These are phyloP conservation scores for Harmothoe impar DNA, from an alignment of 2,888 invertebrate genomes.

Conservation along the genomic window DNA sequence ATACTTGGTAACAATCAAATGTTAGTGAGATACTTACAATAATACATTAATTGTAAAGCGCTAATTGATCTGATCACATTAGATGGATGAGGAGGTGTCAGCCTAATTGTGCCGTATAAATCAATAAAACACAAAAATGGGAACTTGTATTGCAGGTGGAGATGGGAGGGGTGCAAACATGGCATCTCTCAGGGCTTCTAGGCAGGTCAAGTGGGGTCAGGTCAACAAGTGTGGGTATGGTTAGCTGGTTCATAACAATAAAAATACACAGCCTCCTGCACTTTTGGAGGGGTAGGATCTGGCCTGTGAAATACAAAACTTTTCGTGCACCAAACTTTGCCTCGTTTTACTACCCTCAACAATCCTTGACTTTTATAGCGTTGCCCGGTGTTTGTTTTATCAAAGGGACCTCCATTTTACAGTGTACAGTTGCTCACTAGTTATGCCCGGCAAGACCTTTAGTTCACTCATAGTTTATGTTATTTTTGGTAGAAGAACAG, in stretches of 20 bases:
- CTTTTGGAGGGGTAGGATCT: not conserved
- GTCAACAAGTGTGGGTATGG: not conserved
- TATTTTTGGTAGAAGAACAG: too few species aligned
- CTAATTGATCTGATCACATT: too few species aligned
- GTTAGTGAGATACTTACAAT: too few species aligned
- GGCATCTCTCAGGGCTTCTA: not conserved
- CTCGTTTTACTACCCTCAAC: conserved; percentile 8
- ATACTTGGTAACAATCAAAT: too few species aligned
- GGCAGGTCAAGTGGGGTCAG: conserved; percentile 9
- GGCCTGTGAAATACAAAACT: conserved; percentile 40
- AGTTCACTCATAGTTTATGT: too few species aligned
- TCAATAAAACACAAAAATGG: too few species aligned
- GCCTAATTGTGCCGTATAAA: too few species aligned
- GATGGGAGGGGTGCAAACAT: not conserved
- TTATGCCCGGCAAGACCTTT: too few species aligned
- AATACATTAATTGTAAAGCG: too few species aligned
- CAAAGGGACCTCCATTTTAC: conserved; percentile 4
- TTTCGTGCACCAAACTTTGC: conserved; percentile 13
- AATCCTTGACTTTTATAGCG: conserved; percentile 30
- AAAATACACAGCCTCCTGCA: not conserved
- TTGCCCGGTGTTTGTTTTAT: conserved; percentile 29
- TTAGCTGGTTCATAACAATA: conserved; percentile 32
- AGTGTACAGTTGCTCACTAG: not conserved
- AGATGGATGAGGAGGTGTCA: too few species aligned
- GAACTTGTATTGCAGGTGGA: too few species aligned